Base-by-base conservation (phyloP, 64 coral and sea anemone genomes). In the Actinia tenebrosa region DNA sequence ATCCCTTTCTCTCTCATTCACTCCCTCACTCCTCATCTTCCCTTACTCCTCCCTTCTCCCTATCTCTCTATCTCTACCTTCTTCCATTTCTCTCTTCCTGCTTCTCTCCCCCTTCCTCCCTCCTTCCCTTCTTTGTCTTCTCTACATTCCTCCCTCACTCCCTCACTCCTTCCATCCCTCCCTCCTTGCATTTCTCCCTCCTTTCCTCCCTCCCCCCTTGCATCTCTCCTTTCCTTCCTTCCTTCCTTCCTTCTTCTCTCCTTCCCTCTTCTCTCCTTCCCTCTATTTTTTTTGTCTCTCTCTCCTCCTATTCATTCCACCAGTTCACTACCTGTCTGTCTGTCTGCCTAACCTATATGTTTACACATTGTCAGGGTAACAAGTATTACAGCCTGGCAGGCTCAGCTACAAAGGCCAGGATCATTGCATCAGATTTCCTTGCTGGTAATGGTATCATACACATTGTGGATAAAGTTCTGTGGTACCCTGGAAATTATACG, bases 391-490 rank as follows among this genome's bases (percentile, higher is more conserved):
- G 83, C 47, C 84, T 90, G 45, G 80, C 66, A 53, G 85, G 82
- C 1, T 90, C 92, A 58, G 52, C 69, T 53, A 84, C 46, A 30
- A 96, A 88, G 60, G 94, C 94, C 8, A 87, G 64, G 19, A 89
- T 93, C 43, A 86, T 93, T 61, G 86, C 78, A 17, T 44, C 78
- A 25, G 94, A 96, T 87, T 84, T 96, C 16, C 83, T 96, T 63
- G 91, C 91, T 8, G 94, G 94, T 15, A 96, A 96, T 85, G 94
- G 94, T 25, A 88, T 96, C 46, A 91, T 96, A 75, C 94, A 96
- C 44, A 89, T 96, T 2, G 64, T 96, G 62, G 88, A 96, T 64
- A 88, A 84, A 13, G 71, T 81, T 1, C 86, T 95, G 83, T 95
- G 94, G 94, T 87, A 59, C 45, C 44, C 79, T 26, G 47, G 19